phyloP scores from a whole-genome alignment of 2,888 invertebrate species.

The Sylvicola cinctus region DNA sequence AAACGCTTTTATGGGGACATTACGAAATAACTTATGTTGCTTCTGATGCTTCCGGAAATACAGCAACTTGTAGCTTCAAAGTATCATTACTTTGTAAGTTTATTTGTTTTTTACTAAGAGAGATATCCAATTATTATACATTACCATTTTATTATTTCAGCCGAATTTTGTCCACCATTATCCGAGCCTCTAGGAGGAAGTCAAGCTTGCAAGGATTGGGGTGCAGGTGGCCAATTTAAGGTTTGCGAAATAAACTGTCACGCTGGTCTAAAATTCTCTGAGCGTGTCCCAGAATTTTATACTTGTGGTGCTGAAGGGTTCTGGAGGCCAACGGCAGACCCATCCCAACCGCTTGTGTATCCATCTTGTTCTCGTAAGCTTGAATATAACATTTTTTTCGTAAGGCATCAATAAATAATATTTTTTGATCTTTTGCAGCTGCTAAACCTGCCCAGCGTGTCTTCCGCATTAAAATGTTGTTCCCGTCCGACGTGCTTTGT shows the following conservation, averaged over 20 bases:
- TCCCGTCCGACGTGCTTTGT: conserved; percentile 91
- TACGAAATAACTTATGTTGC: conserved; percentile 88
- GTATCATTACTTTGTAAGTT: conserved; percentile 69
- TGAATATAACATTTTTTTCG: conserved; percentile 1
- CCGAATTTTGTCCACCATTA: conserved; percentile 79
- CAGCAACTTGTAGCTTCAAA: conserved; percentile 79
- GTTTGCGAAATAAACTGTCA: conserved; percentile 81
- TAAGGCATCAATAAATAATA: background rate
- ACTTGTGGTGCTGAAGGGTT: conserved; percentile 96
- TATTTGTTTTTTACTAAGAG: background rate
- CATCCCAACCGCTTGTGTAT: conserved; percentile 61
- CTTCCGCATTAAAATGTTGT: conserved; percentile 80
- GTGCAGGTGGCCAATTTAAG: conserved; percentile 87
- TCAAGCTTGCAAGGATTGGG: conserved; percentile 89
- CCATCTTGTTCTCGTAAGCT: conserved; percentile 75
- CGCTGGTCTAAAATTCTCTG: conserved; percentile 71
- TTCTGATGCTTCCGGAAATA: conserved; percentile 77
- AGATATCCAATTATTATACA: too few species aligned
- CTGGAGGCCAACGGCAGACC: conserved; percentile 79
- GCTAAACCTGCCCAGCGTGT: conserved; percentile 84
- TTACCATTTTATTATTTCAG: conserved; percentile 28
- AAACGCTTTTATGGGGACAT: conserved; percentile 76
- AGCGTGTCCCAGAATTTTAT: conserved; percentile 88
- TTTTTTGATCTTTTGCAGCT: conserved; percentile 28
- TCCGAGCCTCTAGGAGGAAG: conserved; percentile 79